A percentile compares a stretch with the other conserved stretches of the same genome.
Evolutionary conservation across 2,797 vertebrate genomes (phyloP).

Genomic region (Cryptoprocta ferox): DNA sequence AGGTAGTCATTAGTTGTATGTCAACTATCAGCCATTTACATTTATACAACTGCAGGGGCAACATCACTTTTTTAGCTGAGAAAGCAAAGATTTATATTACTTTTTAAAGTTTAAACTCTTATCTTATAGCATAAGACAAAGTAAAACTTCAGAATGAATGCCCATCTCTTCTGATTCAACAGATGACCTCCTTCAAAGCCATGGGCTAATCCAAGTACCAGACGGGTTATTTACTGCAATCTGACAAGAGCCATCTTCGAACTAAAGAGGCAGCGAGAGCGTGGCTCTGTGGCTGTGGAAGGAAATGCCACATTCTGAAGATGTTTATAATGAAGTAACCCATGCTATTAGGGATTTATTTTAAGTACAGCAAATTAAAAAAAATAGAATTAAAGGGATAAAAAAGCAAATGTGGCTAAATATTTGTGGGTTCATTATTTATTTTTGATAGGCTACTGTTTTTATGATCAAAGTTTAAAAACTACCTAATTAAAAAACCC

Average conservation of each 20-base stretch:
- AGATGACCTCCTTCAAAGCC: not conserved
- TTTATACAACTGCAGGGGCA: not conserved
- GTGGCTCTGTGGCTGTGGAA: not conserved
- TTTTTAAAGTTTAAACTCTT: not conserved
- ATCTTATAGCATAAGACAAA: not conserved
- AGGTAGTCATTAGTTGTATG: not conserved
- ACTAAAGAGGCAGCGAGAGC: not conserved
- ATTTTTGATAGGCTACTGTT: not conserved
- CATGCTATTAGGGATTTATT: not conserved
- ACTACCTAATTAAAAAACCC: not conserved
- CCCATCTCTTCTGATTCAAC: not conserved
- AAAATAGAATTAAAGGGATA: not conserved
- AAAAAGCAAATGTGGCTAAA: not conserved
- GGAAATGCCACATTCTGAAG: not conserved
- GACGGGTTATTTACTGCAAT: not conserved
- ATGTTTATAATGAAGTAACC: not conserved
- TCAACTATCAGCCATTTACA: not conserved
- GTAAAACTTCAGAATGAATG: not conserved
- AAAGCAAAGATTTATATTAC: not conserved
- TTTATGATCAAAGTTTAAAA: not conserved
- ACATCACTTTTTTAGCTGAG: not conserved
- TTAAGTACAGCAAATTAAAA: not conserved
- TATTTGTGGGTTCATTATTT: not conserved
- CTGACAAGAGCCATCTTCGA: not conserved
- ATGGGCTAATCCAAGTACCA: not conserved